Evolutionary conservation across 92 coral and sea anemone genomes (phyloP), one percentile per base, ranked within the genome.

Genomic region (Epizoanthus ramosus): DNA sequence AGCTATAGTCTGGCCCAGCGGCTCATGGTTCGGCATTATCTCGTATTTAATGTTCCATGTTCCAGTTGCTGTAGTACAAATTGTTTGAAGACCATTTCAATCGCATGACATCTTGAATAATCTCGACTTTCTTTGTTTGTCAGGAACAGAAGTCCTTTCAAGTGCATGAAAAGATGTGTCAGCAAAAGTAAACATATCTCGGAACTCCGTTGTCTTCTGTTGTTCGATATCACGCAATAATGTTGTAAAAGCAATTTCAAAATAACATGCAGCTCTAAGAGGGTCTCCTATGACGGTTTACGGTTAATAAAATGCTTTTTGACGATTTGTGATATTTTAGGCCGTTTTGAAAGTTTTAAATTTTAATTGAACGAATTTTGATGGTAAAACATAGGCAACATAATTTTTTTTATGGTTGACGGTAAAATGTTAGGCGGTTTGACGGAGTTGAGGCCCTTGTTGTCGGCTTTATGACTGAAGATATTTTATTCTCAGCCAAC

Each of bases 181-280:
- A 31, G 57, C 31, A 58, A 35, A 31, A 8, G 80, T 75, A 75
- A 75, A 75, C 80, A 75, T 5, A 5, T 75, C n/a, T 41, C 52
- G 18, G 18, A 75, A 35, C 67, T 7, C 54, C 53, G 31, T 41
- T 75, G 18, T 33, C 16, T n/a, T 57, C 12, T 75, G n/a, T 18
- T 25, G 37, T 45, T 17, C 19, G 12, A 58, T 22, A 58, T 57
- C 80, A 75, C 68, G 68, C 80, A 75, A 75, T 5, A 28, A 15
- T 57, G 22, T 28, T 57, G 10, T 15, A 75, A 47, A 28, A 58
- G 24, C 22, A 13, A 50, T 10, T 5, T 50, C 50, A 43, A 43
- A 43, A 28, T 28, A 37, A 1, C 43, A 37, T 37, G 43, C 43
- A 37, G 43, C 3, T 37, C 43, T 37, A 37, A 6, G 43, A 3